phyloP scores from a whole-genome alignment of 2,797 vertebrate species.

The Muscicapa striata region DNA sequence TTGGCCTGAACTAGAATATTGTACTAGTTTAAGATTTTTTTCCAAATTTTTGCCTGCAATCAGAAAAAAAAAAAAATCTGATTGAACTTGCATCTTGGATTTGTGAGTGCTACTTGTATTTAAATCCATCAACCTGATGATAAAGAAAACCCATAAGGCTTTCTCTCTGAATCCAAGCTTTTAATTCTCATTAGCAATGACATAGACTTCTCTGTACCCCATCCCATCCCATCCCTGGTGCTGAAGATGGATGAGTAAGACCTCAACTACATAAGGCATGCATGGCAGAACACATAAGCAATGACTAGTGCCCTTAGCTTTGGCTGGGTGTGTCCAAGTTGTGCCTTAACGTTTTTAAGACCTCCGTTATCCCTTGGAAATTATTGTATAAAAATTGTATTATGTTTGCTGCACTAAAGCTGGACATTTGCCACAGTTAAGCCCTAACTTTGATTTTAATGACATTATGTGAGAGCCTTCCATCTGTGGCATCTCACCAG shows the following conservation, averaged over 20 bases:
- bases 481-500: background rate
- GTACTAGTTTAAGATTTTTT: background rate
- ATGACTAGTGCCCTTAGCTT: background rate
- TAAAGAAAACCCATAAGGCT: background rate
- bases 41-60: background rate
- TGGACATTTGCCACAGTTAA: background rate
- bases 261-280: background rate
- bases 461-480: background rate
- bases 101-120: background rate
- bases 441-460: background rate
- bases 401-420: background rate
- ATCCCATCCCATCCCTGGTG: accelerated
- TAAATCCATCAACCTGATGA: background rate
- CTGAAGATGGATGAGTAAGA: background rate
- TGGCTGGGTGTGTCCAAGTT: background rate
- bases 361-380: background rate
- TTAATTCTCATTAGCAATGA: background rate
- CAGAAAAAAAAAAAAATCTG: background rate
- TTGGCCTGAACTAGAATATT: background rate
- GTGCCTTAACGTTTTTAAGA: background rate
- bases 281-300: background rate
- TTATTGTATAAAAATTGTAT: background rate
- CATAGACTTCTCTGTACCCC: background rate
- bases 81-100: background rate
- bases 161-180: background rate